These are phyloP conservation scores for Dicranocentrus wangi DNA, from an alignment of 2,888 invertebrate genomes.

Conservation along the genomic window DNA sequence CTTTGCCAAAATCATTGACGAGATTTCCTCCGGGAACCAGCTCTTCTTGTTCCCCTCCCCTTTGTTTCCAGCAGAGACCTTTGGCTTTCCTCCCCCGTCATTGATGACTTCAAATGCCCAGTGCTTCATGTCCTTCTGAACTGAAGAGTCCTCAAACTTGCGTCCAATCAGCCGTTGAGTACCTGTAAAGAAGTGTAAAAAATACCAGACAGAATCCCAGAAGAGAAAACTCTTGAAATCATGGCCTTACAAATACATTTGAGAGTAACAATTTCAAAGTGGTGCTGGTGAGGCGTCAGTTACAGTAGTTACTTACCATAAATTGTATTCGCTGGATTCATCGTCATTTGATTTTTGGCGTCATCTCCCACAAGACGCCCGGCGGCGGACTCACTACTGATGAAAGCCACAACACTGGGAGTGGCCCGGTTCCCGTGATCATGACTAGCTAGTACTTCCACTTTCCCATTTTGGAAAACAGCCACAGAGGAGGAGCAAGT, in stretches of 20 bases:
- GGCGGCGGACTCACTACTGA: too few species aligned
- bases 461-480: constrained; percentile 87
- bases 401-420: constrained; percentile 90
- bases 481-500: constrained; percentile 91
- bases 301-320: too few species aligned
- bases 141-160: constrained; percentile 88
- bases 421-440: constrained; percentile 90
- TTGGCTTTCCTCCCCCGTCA: constrained; percentile 78
- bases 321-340: constrained; percentile 91
- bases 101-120: constrained; percentile 93
- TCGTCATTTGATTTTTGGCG: constrained; percentile 89
- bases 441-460: constrained; percentile 88
- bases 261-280: too few species aligned
- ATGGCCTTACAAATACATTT: too few species aligned
- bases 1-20: constrained; percentile 83
- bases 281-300: too few species aligned
- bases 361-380: constrained; percentile 90
- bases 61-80: constrained; percentile 76
- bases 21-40: constrained; percentile 80
- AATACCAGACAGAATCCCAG: too few species aligned
- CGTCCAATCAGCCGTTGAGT: constrained; percentile 82
- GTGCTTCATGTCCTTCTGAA: constrained; percentile 93
- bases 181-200: too few species aligned
- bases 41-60: constrained; percentile 79
- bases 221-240: too few species aligned